phyloP scores from a whole-genome alignment of 2,888 invertebrate genomes.

The Calliphora vomitoria region DNA sequence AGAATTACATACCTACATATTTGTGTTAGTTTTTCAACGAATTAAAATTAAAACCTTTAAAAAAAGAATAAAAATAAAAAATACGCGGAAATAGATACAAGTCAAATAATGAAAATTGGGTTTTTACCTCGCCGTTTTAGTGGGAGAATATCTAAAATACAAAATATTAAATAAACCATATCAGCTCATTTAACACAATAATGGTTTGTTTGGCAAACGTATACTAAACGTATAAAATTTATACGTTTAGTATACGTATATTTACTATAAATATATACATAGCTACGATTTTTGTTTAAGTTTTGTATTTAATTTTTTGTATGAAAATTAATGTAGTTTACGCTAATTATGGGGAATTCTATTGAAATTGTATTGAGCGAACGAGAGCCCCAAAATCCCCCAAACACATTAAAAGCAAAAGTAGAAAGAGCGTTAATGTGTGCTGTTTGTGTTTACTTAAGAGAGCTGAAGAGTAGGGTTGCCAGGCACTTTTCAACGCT shows the following conservation, averaged over 20 bases:
- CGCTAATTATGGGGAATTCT: slow-evolving; percentile 73
- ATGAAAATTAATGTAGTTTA: slow-evolving; percentile 38
- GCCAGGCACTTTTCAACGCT: no score
- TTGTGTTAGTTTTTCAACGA: background rate
- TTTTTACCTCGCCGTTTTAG: slow-evolving; percentile 48
- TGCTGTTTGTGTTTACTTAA: background rate
- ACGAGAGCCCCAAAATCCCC: slow-evolving; percentile 71
- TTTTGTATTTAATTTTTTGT: background rate
- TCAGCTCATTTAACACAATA: slow-evolving; percentile 7
- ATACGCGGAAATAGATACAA: slow-evolving; percentile 35
- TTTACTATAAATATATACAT: no score
- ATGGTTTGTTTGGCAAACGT: background rate
- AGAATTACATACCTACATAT: background rate
- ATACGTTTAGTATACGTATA: background rate
- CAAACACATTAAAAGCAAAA: slow-evolving; percentile 26
- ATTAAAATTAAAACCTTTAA: background rate
- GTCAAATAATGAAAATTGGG: slow-evolving; percentile 51
- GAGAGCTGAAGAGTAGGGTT: slow-evolving; percentile 12
- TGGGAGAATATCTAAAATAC: slow-evolving; percentile 23
- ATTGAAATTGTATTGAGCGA: slow-evolving; percentile 30
- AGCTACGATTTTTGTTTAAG: no score
- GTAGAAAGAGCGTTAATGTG: slow-evolving; percentile 25
- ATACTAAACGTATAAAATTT: background rate
- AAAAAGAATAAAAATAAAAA: slow-evolving; percentile 31
- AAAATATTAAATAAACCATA: slow-evolving; percentile 28